Conservation (phyloP, 2,113 vertebrate species). For the Sebastes fasciatus region DNA sequence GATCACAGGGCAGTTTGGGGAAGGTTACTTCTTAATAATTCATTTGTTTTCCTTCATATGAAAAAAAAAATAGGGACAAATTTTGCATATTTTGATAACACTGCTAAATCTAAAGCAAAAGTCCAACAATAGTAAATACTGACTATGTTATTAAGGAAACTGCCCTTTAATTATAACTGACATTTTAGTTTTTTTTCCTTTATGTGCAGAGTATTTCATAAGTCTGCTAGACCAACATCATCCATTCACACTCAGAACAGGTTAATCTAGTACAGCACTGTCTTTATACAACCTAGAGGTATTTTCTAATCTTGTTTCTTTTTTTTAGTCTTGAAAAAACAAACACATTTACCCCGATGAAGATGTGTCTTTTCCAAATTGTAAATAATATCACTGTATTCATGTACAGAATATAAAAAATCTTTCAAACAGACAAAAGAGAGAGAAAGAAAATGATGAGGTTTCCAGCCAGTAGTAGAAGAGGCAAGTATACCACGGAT, state of each 20-base stretch:
- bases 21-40: slow-evolving; percentile 54
- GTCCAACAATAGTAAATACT: slow-evolving; percentile 78
- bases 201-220: slow-evolving; percentile 60
- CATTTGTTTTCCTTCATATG: slow-evolving; percentile 62
- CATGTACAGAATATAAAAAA: slow-evolving; percentile 77
- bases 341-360: slow-evolving; percentile 68
- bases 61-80: slow-evolving; percentile 73
- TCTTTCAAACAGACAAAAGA: slow-evolving; percentile 65
- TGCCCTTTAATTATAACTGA: slow-evolving; percentile 63
- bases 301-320: slow-evolving; percentile 58
- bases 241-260: slow-evolving; percentile 74
- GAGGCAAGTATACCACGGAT: slow-evolving; percentile 77
- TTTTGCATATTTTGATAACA: slow-evolving; percentile 80
- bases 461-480: slow-evolving; percentile 77
- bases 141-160: slow-evolving; percentile 75
- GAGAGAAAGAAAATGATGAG: slow-evolving; percentile 48
- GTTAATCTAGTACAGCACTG: slow-evolving; percentile 72
- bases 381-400: slow-evolving; percentile 74
- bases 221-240: slow-evolving; percentile 54
- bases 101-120: slow-evolving; percentile 81
- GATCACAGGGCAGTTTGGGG: slow-evolving; percentile 59
- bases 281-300: slow-evolving; percentile 76
- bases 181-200: slow-evolving; percentile 55
- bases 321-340: slow-evolving; percentile 58
- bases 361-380: slow-evolving; percentile 59